phyloP scores from a whole-genome alignment of 2,113 vertebrate species.

The Carassius auratus region DNA sequence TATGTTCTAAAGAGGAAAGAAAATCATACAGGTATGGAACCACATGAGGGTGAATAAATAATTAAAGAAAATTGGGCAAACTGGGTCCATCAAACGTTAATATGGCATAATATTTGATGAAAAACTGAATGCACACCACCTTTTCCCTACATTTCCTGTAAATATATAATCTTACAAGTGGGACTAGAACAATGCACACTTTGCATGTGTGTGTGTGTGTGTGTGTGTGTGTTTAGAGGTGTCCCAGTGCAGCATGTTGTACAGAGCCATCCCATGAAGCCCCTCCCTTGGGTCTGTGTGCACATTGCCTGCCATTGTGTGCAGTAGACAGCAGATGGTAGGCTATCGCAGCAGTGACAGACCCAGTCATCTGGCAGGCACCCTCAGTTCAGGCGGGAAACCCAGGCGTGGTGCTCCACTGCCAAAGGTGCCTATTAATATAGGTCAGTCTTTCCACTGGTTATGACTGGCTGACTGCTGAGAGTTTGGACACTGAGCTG shows the following conservation, averaged over 20 bases:
- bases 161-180: not conserved
- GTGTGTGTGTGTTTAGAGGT: slow-evolving; percentile 24
- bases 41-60: not conserved
- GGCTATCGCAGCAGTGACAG: slow-evolving; percentile 85
- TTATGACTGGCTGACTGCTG: slow-evolving; percentile 38
- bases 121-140: not conserved
- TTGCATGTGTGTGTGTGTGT: not conserved
- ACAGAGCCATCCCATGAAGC: slow-evolving; percentile 47
- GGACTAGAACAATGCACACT: slow-evolving; percentile 14
- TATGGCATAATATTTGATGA: not conserved
- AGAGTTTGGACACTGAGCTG: slow-evolving; percentile 56
- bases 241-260: slow-evolving; percentile 60
- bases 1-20: not conserved
- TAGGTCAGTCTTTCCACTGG: slow-evolving; percentile 75
- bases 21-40: not conserved
- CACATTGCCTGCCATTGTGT: slow-evolving; percentile 86
- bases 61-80: not conserved
- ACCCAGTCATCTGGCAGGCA: slow-evolving; percentile 91
- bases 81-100: not conserved
- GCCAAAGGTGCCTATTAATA: slow-evolving; percentile 56
- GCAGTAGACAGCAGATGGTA: slow-evolving; percentile 97
- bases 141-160: no score
- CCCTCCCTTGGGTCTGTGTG: slow-evolving; percentile 57
- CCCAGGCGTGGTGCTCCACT: slow-evolving; percentile 51
- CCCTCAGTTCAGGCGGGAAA: slow-evolving; percentile 88